Evolutionary conservation across 2,888 invertebrate genomes (phyloP), one percentile per base, ranked within the genome.

Genomic region (Iselma pallidipennis): DNA sequence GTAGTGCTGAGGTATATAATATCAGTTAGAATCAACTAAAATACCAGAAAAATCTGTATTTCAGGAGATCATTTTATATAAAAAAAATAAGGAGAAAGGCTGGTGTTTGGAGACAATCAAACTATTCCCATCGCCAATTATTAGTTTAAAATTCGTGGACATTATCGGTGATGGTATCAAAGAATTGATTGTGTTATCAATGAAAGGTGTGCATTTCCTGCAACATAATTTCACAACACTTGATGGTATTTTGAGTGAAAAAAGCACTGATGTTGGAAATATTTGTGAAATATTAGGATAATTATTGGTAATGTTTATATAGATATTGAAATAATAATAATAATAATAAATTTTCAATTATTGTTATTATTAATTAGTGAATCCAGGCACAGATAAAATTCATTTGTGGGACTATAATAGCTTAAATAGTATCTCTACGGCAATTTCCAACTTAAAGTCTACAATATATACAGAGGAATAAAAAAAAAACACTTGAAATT

Each of bases 141-240:
- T 89, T 73, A 84, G 85, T 1, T 78, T 90, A 62, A 83, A 84
- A 65, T 85, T 86, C 69, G 74, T 87, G 28, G 90, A 91, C 75
- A 79, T 90, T 50, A 87, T 86, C 49, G 87, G 87, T 3, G 89
- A 90, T 79, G 89, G 89, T 12, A 81, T 88, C 52, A 86, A 85
- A 66, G 89, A 90, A 78, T 76, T 90, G 28, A 80, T 88, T 50
- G 85, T 89, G n/a, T 81, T 88, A 62, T 88, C 89, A 5, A 83
- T 86, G 72, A 85, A 85, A 71, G 90, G 90, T 29, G 82, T 90
- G 14, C 88, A 89, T 72, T 84, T 90, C 68, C 70, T 73, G 55
- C 55, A 79, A 78, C 76, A 77, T 61, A 76, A 80, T 66, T 72
- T 71, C 21, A 63, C 64, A 42, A 68, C 65, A 54, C 65, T 79